phyloP scores from a whole-genome alignment of 2,113 vertebrate species.

The Talpa occidentalis region DNA sequence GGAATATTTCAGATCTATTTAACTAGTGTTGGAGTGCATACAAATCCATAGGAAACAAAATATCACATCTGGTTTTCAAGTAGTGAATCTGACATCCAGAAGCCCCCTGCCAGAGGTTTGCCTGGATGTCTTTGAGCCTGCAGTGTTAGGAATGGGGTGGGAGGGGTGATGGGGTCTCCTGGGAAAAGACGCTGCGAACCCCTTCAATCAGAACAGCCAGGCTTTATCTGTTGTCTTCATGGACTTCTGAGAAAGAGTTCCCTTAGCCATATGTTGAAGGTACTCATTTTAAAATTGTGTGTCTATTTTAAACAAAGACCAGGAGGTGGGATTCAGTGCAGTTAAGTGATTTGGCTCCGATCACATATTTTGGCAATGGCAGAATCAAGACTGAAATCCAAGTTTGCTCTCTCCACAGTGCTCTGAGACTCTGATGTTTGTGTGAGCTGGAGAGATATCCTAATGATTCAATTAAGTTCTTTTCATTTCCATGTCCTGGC shows the following conservation, averaged over 20 bases:
- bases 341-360: neutral
- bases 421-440: neutral
- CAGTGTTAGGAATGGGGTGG: neutral
- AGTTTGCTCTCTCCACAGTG: neutral
- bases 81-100: neutral
- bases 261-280: neutral
- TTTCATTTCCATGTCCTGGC: neutral
- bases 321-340: neutral
- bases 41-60: neutral
- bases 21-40: neutral
- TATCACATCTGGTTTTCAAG: neutral
- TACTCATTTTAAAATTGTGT: neutral
- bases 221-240: neutral
- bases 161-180: neutral
- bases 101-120: neutral
- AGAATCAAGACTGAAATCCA: neutral
- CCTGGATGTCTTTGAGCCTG: neutral
- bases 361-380: neutral
- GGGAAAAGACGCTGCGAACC: neutral
- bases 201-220: neutral
- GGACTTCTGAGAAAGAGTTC: neutral
- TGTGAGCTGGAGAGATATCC: neutral
- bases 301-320: conserved; percentile 1
- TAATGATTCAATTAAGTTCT: neutral
- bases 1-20: conserved; percentile 30